Conservation (phyloP, 2,888 invertebrate genomes). For the Ctena decussata region DNA sequence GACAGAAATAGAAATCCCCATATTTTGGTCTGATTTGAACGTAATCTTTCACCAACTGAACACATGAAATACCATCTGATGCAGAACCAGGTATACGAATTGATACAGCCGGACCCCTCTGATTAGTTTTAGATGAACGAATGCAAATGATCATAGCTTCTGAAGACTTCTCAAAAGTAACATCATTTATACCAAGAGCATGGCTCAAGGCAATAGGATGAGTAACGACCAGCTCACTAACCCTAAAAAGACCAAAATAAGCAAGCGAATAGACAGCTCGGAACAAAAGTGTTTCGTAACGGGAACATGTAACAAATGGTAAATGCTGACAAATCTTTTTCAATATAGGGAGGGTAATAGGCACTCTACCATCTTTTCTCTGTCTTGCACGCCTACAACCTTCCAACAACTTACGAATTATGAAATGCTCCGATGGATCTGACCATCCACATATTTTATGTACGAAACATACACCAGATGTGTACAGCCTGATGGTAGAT, state of each 20-base stretch:
- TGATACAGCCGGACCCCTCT: background rate
- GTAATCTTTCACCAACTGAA: too few relatives aligned
- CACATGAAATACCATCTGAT: too few relatives aligned
- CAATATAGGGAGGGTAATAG: background rate
- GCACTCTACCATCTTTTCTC: background rate
- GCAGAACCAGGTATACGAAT: background rate
- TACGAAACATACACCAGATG: background rate
- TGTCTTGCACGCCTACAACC: background rate
- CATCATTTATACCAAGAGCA: too few relatives aligned
- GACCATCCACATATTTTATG: background rate
- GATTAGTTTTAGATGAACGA: slow-evolving; percentile 10
- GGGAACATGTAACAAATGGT: background rate
- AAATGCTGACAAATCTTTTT: background rate
- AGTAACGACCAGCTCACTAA: too few relatives aligned
- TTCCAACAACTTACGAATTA: background rate
- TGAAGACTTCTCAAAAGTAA: too few relatives aligned
- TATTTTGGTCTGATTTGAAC: background rate
- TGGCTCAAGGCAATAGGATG: too few relatives aligned
- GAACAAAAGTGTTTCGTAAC: background rate
- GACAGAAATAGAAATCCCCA: background rate
- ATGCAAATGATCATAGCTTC: background rate
- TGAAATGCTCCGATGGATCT: background rate
- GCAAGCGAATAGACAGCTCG: background rate
- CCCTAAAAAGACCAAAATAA: background rate
- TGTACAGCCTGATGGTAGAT: background rate